Evolutionary conservation across 2,113 vertebrate species (phyloP).

Genomic region (Megaleporinus macrocephalus): DNA sequence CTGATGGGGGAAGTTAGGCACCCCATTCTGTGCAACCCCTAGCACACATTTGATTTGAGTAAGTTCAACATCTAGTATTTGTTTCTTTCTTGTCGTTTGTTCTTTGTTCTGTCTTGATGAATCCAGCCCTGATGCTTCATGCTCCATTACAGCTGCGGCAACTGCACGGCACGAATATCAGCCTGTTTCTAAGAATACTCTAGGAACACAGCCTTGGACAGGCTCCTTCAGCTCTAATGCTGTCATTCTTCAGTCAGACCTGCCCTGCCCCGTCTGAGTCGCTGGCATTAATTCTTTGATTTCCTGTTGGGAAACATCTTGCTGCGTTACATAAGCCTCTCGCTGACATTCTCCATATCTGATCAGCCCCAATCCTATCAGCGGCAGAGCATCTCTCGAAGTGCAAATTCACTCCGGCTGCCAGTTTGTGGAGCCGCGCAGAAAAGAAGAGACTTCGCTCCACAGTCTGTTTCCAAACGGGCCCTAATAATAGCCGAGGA

Average conservation of each 20-base stretch:
- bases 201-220: neutral
- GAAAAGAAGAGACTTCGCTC: conserved; percentile 1
- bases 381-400: conserved; percentile 32
- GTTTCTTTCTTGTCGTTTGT: neutral
- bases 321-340: conserved; percentile 42
- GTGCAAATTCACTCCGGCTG: conserved; percentile 45
- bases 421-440: conserved; percentile 9
- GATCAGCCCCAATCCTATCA: conserved; percentile 37
- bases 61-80: neutral
- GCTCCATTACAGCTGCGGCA: neutral
- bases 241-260: conserved; percentile 30
- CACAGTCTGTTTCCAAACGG: neutral
- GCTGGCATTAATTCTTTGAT: conserved; percentile 54
- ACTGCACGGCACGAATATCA: neutral
- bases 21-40: too few species aligned
- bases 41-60: neutral
- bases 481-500: conserved; percentile 14
- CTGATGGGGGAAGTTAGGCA: too few species aligned
- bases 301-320: conserved; percentile 49
- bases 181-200: neutral
- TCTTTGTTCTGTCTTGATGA: neutral
- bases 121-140: neutral
- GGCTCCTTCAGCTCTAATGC: conserved; percentile 27
- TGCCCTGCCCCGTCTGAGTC: conserved; percentile 21
- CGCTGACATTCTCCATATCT: conserved; percentile 51